These are phyloP conservation scores for Ambastaia sidthimunki DNA, from an alignment of 2,797 vertebrate species.

Conservation along the genomic window DNA sequence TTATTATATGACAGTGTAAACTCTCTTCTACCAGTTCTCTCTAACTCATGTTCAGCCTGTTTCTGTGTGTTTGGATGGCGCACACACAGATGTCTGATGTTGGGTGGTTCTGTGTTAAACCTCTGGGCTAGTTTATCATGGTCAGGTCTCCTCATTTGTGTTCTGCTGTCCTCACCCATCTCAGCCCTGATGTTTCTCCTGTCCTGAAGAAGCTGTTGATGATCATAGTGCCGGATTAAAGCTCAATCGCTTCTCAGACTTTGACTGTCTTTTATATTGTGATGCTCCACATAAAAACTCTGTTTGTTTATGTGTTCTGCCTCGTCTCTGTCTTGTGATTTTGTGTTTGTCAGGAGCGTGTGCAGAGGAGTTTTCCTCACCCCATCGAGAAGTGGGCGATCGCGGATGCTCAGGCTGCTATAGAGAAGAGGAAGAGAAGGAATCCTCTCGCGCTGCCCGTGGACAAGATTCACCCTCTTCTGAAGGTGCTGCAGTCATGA, in stretches of 20 bases:
- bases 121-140: background rate
- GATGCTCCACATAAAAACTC: background rate
- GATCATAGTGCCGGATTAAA: too few relatives aligned
- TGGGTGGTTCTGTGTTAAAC: slow-evolving; percentile 42
- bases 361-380: slow-evolving; percentile 95
- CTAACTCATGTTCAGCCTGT: slow-evolving; percentile 29
- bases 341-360: slow-evolving; percentile 83
- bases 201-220: too few relatives aligned
- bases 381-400: slow-evolving; percentile 98
- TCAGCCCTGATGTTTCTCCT: too few relatives aligned
- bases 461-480: slow-evolving; percentile 95
- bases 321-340: background rate
- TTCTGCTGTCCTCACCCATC: too few relatives aligned
- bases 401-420: slow-evolving; percentile 92
- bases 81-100: slow-evolving; percentile 19
- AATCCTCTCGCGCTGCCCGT: slow-evolving; percentile 93
- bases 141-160: background rate
- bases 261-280: background rate
- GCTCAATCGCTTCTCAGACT: too few relatives aligned
- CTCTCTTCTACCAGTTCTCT: background rate
- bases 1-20: too few relatives aligned
- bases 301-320: background rate
- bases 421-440: slow-evolving; percentile 94
- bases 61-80: slow-evolving; percentile 31
- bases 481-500: slow-evolving; percentile 79